Evolutionary conservation across 2,888 invertebrate genomes (phyloP).

Genomic region (Chrysotoxum bicinctum): DNA sequence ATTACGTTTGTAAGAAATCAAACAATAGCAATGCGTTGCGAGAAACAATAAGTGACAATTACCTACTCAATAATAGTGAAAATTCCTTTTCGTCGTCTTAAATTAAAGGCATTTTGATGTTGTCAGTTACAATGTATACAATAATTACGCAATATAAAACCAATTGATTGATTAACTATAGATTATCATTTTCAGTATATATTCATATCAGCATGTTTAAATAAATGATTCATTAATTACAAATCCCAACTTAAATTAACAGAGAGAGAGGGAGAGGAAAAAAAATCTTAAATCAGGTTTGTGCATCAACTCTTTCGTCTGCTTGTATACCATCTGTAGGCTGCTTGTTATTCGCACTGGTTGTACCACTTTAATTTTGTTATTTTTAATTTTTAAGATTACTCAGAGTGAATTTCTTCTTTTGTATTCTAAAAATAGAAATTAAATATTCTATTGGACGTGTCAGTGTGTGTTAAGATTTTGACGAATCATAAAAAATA

Average conservation of each 20-base stretch:
- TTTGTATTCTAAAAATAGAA: neutral
- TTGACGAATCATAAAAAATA: neutral
- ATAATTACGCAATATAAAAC: neutral
- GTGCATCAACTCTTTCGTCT: slow-evolving; percentile 46
- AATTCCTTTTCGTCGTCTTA: neutral
- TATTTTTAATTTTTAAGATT: neutral
- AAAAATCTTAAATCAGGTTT: slow-evolving; percentile 33
- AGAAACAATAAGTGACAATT: too few species aligned
- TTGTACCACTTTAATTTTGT: neutral
- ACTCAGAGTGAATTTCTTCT: neutral
- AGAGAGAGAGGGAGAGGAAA: neutral
- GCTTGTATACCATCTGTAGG: neutral
- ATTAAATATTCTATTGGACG: neutral
- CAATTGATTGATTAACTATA: slow-evolving; percentile 10
- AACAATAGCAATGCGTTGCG: neutral
- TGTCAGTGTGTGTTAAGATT: neutral
- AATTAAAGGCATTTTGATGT: neutral
- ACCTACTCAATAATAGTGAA: neutral
- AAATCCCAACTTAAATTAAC: neutral
- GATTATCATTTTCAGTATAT: neutral
- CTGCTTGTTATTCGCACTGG: neutral
- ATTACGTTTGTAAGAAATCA: neutral
- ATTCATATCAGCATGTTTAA: neutral
- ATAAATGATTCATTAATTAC: slow-evolving; percentile 13
- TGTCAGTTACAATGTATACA: neutral